Evolutionary conservation across 2,888 invertebrate species (phyloP), one percentile per base, ranked within the genome.

Genomic region (Candidula unifasciata): DNA sequence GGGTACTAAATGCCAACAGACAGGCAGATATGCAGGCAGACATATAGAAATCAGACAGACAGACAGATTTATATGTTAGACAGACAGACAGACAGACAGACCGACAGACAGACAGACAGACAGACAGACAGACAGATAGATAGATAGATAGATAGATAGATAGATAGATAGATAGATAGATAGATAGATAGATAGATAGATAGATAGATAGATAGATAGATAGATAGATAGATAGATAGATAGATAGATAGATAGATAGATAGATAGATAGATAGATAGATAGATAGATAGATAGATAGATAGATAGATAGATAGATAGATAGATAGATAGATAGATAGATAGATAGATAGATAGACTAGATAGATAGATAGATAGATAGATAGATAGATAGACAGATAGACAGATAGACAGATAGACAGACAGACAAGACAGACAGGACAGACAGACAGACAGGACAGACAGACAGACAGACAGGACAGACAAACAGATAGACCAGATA

Each of bases 41-140:
- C 44, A 44, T 13, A 44, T 44, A 44, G 44, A 44, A 82, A 73
- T 73, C 73, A 82, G 81, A 71, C 33, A 82, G 73, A 82, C 35
- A 82, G 81, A 73, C 21, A 82, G 81, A 73, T 30, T 54, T 2
- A 60, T 2, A 21, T 30, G 27, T 64, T 24, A 82, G 81, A 82
- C 33, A 82, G 81, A 71, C 30, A 82, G 81, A 82, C n/a, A 82
- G 81, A 81, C 33, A 81, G 81, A 81, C 33, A 81, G 81, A 81
- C 10, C 3, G 44, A 44, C 10, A 44, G 44, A 44, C 44, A 44
- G 44, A 44, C 44, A 44, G 44, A 44, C 44, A 44, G 44, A 3
- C 3, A 44, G 44, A 44, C 10, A 44, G 44, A 44, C 13, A 44
- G 44, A 44, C 18, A 73, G 81, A 82, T 21, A 82, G 81, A 82